Percentiles rank a stretch among this genome's conserved stretches.
Evolutionary conservation across 2,888 invertebrate species (phyloP).

Genomic region (Erebia palarica): DNA sequence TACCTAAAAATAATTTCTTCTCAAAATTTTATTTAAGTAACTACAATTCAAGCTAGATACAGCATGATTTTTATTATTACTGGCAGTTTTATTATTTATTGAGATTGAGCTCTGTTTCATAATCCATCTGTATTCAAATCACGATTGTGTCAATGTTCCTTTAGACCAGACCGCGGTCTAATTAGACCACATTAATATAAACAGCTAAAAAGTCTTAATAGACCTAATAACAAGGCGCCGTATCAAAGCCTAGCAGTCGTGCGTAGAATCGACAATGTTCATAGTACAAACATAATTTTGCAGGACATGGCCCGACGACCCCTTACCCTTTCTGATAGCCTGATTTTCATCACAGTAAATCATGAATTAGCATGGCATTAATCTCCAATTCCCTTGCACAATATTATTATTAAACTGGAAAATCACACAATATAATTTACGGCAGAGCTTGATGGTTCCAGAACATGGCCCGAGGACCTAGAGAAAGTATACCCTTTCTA

Average conservation of each 20-base stretch:
- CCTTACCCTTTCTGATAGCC: not conserved
- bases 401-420: too few species aligned
- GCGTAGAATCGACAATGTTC: conserved; percentile 11
- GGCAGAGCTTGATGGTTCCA: too few species aligned
- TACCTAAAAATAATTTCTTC: too few species aligned
- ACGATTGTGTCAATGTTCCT: conserved; percentile 11
- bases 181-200: conserved; percentile 11
- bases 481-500: too few species aligned
- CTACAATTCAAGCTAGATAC: too few species aligned
- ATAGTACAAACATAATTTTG: not conserved
- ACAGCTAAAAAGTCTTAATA: conserved; percentile 20
- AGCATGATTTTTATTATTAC: not conserved
- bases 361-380: not conserved
- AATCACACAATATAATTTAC: too few species aligned
- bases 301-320: not conserved
- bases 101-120: not conserved
- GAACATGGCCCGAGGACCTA: too few species aligned
- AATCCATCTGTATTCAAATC: conserved; percentile 5
- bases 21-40: too few species aligned
- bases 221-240: conserved; percentile 21
- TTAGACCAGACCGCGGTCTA: conserved; percentile 12
- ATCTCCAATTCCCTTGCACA: too few species aligned
- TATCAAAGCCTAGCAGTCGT: conserved; percentile 22
- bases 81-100: not conserved
- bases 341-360: not conserved